phyloP scores from a whole-genome alignment of 1,140 invertebrate species.

The Hycleus cichorii region DNA sequence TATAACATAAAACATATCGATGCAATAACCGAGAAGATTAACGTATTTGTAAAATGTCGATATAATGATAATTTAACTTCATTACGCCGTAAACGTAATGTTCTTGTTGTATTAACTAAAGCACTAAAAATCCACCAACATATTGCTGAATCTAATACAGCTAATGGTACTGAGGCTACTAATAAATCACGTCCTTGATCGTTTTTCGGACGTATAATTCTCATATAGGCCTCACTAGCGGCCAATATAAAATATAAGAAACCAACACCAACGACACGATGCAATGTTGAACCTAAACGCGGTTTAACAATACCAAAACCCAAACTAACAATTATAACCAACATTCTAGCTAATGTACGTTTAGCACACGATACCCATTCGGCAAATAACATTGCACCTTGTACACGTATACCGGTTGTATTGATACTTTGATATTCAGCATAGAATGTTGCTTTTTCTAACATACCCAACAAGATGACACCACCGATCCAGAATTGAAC shows the following conservation, averaged over 20 bases:
- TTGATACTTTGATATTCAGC: constrained; percentile 80
- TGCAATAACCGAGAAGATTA: constrained; percentile 81
- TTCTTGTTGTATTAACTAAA: constrained; percentile 82
- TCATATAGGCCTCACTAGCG: constrained; percentile 72
- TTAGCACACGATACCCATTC: constrained; percentile 87
- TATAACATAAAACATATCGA: constrained; percentile 90
- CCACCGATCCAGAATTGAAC: constrained; percentile 94
- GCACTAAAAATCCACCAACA: constrained; percentile 83
- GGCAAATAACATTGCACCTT: constrained; percentile 66
- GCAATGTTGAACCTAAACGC: constrained; percentile 74
- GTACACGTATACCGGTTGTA: constrained; percentile 60
- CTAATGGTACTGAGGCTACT: constrained; percentile 65
- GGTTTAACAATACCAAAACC: constrained; percentile 95
- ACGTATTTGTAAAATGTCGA: constrained; percentile 86
- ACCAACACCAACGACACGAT: constrained; percentile 77
- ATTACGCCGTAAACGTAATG: constrained; percentile 75
- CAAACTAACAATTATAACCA: constrained; percentile 88
- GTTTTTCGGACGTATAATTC: constrained; percentile 61
- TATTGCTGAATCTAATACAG: constrained; percentile 63
- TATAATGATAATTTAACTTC: constrained; percentile 85
- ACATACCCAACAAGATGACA: constrained; percentile 79
- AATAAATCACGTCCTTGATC: constrained; percentile 59
- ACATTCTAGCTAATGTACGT: constrained; percentile 80
- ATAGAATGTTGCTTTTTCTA: constrained; percentile 83
- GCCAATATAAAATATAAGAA: constrained; percentile 74